These are phyloP conservation scores for Drosophila lacicola DNA, from an alignment of 2,888 invertebrate species.

Conservation along the genomic window DNA sequence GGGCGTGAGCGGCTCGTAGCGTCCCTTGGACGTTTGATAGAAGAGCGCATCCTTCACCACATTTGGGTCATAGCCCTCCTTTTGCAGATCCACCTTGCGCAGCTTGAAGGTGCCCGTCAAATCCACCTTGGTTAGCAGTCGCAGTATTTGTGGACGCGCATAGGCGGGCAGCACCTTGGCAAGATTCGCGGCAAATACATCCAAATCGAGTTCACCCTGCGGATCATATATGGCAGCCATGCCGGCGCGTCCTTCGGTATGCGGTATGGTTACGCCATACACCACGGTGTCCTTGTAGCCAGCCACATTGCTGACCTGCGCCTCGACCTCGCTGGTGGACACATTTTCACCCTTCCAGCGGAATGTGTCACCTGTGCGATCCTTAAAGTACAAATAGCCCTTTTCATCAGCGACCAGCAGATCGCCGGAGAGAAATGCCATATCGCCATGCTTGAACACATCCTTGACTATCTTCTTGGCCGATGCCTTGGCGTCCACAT, in stretches of 20 bases:
- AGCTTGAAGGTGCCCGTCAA: constrained; percentile 98
- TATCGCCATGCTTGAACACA: constrained; percentile 95
- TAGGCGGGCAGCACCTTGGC: constrained; percentile 92
- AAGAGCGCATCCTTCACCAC: constrained; percentile 91
- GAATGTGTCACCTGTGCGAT: constrained; percentile 98
- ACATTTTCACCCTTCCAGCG: constrained; percentile 99
- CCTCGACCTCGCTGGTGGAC: constrained; percentile 98
- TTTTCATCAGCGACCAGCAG: constrained; percentile 95
- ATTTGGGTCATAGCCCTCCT: constrained; percentile 93
- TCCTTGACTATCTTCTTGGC: constrained; percentile 95
- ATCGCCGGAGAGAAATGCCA: constrained; percentile 97
- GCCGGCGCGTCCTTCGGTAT: constrained; percentile 95
- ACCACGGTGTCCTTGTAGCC: constrained; percentile 95
- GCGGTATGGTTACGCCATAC: constrained; percentile 95
- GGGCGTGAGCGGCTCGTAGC: constrained; percentile 89
- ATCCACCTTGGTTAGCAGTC: constrained; percentile 93
- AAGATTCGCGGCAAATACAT: constrained; percentile 87
- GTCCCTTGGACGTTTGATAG: constrained; percentile 90
- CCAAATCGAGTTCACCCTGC: constrained; percentile 88
- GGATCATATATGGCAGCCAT: constrained; percentile 96
- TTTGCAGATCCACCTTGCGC: constrained; percentile 96
- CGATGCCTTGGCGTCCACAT: constrained; percentile 95
- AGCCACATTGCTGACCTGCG: constrained; percentile 92
- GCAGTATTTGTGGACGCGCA: constrained; percentile 94
- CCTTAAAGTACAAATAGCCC: constrained; percentile 97